Percentiles rank a stretch among this genome's conserved stretches.
Conservation (phyloP, 92 coral and sea anemone species). For the Actinostola sp. region DNA sequence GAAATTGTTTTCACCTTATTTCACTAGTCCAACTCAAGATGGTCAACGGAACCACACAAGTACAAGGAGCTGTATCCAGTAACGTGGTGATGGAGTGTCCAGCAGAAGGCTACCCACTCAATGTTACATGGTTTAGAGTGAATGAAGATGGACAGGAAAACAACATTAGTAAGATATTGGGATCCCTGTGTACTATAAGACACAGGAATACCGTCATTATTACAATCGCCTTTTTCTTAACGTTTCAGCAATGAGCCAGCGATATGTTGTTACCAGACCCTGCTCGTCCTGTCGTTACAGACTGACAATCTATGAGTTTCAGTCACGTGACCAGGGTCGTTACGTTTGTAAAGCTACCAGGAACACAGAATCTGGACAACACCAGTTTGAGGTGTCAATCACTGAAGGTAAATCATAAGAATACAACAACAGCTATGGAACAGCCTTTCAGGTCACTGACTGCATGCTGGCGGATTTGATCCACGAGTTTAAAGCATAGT, state of each 20-base stretch:
- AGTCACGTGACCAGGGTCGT: conserved; percentile 16
- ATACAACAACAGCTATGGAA: too few relatives aligned
- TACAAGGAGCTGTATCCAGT: conserved; percentile 15
- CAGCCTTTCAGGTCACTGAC: too few relatives aligned
- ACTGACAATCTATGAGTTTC: conserved; percentile 24
- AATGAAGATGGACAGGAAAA: conserved; percentile 3
- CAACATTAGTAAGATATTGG: neutral
- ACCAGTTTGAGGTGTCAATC: conserved; percentile 12
- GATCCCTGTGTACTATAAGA: neutral
- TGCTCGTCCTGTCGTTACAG: conserved; percentile 32
- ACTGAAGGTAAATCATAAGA: neutral
- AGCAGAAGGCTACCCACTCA: conserved; percentile 59
- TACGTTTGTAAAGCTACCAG: conserved; percentile 24
- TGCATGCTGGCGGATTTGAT: too few relatives aligned
- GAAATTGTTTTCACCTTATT: neutral
- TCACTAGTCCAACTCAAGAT: conserved; percentile 17
- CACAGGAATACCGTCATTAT: neutral
- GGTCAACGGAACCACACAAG: neutral
- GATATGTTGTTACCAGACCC: conserved; percentile 30
- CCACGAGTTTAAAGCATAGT: too few relatives aligned
- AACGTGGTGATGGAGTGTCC: conserved; percentile 41
- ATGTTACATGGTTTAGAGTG: conserved; percentile 33
- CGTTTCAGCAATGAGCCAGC: neutral
- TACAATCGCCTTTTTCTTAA: neutral
- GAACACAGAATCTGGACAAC: conserved; percentile 20